Base-by-base conservation (phyloP, 1,140 invertebrate species). In the Penaeus chinensis region DNA sequence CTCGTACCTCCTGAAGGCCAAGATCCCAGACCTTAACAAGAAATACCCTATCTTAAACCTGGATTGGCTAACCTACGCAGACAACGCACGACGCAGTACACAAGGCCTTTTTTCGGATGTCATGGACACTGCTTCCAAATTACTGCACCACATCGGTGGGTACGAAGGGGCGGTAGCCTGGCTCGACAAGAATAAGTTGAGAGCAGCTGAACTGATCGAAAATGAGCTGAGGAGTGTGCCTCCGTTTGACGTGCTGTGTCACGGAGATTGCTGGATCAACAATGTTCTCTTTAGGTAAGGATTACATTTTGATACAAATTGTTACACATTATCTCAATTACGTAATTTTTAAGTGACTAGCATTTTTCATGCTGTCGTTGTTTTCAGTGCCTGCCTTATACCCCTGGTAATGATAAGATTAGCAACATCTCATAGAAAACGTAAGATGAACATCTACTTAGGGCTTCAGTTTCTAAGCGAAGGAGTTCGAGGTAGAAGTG, bases 31-130 rank as follows among this genome's bases (percentile, higher is more conserved):
- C 18, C 81, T 83, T n/a, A 37, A 0, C 42, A 20, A 83, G 63
- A 65, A 27, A n/a, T 83, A 24, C 81, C 81, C 81, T 32, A 18
- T 47, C 18, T 24, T 83, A n/a, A 61, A 69, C 22, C 42, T 69
- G 81, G 66, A 65, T 37, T 83, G 81, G 81, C 54, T 69, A 7
- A 37, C 11, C 37, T 27, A 74, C 10, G 69, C 69, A 1, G 24
- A 27, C 18, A 16, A 13, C 69, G 69, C 69, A 18, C 11, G 69
- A 16, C 1, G 18, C 10, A 27, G 10, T 10, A 27, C 37, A 2
- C 18, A 27, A 16, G 69, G 18, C 11, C 1, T 18, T 16, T 37
- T 37, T 37, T 16, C 69, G 13, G 11, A 13, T 13, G 0, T 2
- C 13, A 74, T 37, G 24, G 24, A 27, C 18, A 1, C 18, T 1